Evolutionary conservation across 2,888 invertebrate species (phyloP), one percentile per base, ranked within the genome.

Genomic region (Thecocarcelia acutangulata): DNA sequence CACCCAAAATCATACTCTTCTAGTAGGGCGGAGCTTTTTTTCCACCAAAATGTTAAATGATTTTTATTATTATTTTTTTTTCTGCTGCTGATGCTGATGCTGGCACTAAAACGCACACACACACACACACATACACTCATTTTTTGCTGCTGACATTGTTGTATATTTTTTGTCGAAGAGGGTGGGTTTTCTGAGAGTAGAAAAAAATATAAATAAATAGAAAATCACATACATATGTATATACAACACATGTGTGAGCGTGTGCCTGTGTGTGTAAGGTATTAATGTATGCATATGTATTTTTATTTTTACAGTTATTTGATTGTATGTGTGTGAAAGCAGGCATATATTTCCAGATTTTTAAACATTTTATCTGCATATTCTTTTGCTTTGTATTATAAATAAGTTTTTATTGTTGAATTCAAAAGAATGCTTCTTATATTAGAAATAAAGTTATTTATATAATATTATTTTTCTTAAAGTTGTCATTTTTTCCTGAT

Each of bases 11-110:
- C 9, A 44, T 56, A 73, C 61, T 74, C 52, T 46, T 69, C 69
- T 77, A 59, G 50, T 33, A 56, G 77, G 81, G 81, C 81, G 81
- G 81, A 74, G 81, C 81, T 81, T 33, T 77, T 81, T 81, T 73
- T 73, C 54, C 56, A 61, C 63, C 81, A 77, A 77, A 81, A 79
- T 61, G 15, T 69, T 59, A 64, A 61, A 44, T 64, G 28, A n/a
- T n/a, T n/a, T n/a, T n/a, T n/a, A n/a, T n/a, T n/a, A n/a, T n/a
- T n/a, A 11, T 15, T 56, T 54, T 69, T 64, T 15, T 33, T 24
- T 79, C 6, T 56, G 21, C 68, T 42, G 73, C 54, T 76, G 77
- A 9, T 56, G 21, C 68, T 42, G 73, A 61, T 76, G 77, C 37
- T 63, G 73, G 37, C n/a, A 59, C 75, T 76, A 76, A 79, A 79